Conservation (phyloP, 1,140 invertebrate species). For the Pachyrhynchus sulphureomaculatus region DNA sequence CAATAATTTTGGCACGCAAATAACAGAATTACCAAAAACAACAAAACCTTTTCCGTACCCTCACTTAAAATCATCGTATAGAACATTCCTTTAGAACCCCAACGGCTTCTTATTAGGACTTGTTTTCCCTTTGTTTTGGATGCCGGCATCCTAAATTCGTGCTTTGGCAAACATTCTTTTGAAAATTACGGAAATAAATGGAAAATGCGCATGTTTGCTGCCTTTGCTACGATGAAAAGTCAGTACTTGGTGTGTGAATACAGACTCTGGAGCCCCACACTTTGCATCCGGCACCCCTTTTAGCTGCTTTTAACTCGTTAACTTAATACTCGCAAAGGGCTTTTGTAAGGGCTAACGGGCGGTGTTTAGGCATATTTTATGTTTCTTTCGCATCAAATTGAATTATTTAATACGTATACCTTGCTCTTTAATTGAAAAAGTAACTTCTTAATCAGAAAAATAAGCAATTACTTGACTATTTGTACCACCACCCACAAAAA, state of each 20-base stretch:
- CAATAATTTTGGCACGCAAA: no score
- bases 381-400: not conserved
- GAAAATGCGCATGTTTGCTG: not conserved
- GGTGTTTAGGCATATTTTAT: not conserved
- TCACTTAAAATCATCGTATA: not conserved
- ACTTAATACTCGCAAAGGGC: not conserved
- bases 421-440: no score
- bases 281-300: not conserved
- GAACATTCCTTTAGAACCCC: conserved; percentile 10
- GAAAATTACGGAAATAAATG: conserved; percentile 18
- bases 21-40: conserved; percentile 16
- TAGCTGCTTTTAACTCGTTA: conserved; percentile 1
- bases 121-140: conserved; percentile 19
- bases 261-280: no score
- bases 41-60: not conserved
- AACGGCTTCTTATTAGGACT: conserved; percentile 15
- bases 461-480: not conserved
- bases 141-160: conserved; percentile 21
- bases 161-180: conserved; percentile 25
- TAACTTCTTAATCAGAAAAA: no score
- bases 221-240: no score
- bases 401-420: not conserved
- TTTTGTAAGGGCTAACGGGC: no score
- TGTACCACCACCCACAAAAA: no score
- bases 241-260: no score